Evolutionary conservation across 2,888 invertebrate genomes (phyloP).

Genomic region (Chrysotoxum bicinctum): DNA sequence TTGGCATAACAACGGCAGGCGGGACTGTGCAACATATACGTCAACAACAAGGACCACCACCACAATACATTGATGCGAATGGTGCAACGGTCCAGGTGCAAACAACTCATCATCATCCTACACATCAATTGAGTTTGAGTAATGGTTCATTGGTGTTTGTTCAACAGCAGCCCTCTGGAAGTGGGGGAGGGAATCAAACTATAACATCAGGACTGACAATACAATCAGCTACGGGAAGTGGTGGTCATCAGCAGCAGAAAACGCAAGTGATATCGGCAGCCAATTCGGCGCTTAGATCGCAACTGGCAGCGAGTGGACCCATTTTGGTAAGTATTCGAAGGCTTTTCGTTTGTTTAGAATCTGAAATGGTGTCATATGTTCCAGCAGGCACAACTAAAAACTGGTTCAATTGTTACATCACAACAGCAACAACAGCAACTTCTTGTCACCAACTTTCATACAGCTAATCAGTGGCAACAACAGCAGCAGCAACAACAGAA

Average conservation of each 20-base stretch:
- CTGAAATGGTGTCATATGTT: slow-evolving; percentile 53
- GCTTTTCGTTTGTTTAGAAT: slow-evolving; percentile 10
- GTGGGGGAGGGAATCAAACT: slow-evolving; percentile 73
- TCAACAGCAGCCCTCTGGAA: slow-evolving; percentile 77
- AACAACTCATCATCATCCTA: slow-evolving; percentile 74
- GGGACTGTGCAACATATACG: slow-evolving; percentile 78
- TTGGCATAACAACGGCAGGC: slow-evolving; percentile 77
- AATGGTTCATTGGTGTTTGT: slow-evolving; percentile 80
- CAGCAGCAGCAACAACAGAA: slow-evolving; percentile 81
- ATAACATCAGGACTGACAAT: slow-evolving; percentile 79
- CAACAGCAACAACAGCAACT: slow-evolving; percentile 78
- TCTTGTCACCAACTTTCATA: slow-evolving; percentile 88
- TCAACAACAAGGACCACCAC: slow-evolving; percentile 75
- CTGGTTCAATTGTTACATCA: slow-evolving; percentile 77
- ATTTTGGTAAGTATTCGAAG: slow-evolving; percentile 85
- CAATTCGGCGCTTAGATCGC: slow-evolving; percentile 79
- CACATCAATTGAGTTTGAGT: slow-evolving; percentile 80
- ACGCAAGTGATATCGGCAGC: slow-evolving; percentile 75
- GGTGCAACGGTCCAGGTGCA: slow-evolving; percentile 76
- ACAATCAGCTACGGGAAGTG: slow-evolving; percentile 77
- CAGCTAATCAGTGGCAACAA: slow-evolving; percentile 90
- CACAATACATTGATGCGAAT: slow-evolving; percentile 76
- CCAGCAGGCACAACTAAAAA: slow-evolving; percentile 88
- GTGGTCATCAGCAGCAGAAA: slow-evolving; percentile 78
- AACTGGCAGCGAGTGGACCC: slow-evolving; percentile 83